These are phyloP conservation scores for Amblyjoppa proteus DNA, from an alignment of 2,888 invertebrate genomes.

Conservation along the genomic window DNA sequence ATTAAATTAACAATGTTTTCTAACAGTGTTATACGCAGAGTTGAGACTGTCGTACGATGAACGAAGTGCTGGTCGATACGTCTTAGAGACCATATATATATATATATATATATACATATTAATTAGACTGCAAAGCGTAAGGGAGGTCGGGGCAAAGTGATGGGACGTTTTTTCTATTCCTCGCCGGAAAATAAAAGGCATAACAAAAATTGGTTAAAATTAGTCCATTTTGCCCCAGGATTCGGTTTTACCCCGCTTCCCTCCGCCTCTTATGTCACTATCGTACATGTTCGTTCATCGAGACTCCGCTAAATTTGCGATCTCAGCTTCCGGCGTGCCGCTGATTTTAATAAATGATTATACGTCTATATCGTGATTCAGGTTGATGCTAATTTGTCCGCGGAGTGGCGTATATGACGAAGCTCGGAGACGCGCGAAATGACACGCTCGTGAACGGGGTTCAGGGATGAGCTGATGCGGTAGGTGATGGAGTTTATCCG, in stretches of 20 bases:
- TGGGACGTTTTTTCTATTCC: too few relatives aligned
- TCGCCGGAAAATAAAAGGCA: neutral
- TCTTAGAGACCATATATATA: neutral
- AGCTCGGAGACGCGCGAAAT: constrained; percentile 9
- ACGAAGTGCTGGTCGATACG: neutral
- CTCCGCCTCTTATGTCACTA: neutral
- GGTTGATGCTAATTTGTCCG: constrained; percentile 40
- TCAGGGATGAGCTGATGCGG: constrained; percentile 43
- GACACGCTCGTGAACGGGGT: neutral
- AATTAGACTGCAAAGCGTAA: neutral
- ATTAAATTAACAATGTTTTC: too few relatives aligned
- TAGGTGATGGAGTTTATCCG: constrained; percentile 50
- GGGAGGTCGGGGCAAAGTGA: too few relatives aligned
- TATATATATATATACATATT: neutral
- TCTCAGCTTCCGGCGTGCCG: constrained; percentile 10
- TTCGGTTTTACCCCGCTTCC: neutral
- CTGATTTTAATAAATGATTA: constrained; percentile 28
- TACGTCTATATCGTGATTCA: neutral
- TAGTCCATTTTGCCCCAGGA: neutral
- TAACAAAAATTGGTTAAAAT: neutral
- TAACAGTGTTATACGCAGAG: neutral
- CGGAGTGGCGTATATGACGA: constrained; percentile 30
- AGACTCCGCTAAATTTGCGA: neutral
- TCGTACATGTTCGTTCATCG: neutral
- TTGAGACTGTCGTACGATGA: neutral